Conservation (phyloP, 1,140 invertebrate species). For the Nebria ingens region DNA sequence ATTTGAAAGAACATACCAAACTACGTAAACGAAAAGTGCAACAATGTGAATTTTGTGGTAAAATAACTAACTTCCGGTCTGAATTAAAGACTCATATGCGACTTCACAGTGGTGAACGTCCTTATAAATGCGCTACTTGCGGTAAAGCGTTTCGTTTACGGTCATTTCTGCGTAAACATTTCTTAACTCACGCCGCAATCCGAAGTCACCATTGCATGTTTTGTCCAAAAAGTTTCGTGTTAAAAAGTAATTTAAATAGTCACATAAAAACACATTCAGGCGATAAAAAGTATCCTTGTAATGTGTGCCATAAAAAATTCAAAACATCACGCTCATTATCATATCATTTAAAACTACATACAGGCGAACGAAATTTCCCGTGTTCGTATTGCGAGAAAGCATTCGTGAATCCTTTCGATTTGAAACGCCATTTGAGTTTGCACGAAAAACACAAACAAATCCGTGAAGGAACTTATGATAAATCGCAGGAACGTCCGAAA, state of each 20-base stretch:
- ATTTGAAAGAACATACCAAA: conserved; percentile 7
- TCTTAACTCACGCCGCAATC: conserved; percentile 10
- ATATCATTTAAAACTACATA: conserved; percentile 11
- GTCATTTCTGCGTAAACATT: conserved; percentile 10
- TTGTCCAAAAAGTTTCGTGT: conserved; percentile 14
- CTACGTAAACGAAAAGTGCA: conserved; percentile 1
- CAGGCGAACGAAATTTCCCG: conserved; percentile 14
- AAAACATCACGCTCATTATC: conserved; percentile 12
- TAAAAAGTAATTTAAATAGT: conserved; percentile 11
- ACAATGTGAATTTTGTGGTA: conserved; percentile 15
- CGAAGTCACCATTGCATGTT: conserved; percentile 9
- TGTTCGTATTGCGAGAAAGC: conserved; percentile 16
- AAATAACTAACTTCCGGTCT: conserved; percentile 1
- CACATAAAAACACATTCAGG: conserved; percentile 14
- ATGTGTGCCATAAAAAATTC: conserved; percentile 14
- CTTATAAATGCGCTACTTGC: conserved; percentile 15
- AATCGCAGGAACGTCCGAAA: conserved; percentile 13
- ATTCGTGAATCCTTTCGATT: conserved; percentile 14
- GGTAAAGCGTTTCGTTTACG: conserved; percentile 14
- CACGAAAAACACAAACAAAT: conserved; percentile 16
- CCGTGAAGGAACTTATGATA: conserved; percentile 11
- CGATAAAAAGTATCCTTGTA: conserved; percentile 12
- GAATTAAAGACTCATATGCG: conserved; percentile 11
- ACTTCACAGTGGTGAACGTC: conserved; percentile 14
- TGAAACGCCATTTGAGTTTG: conserved; percentile 11